phyloP scores from a whole-genome alignment of 2,888 invertebrate species.

The Baccha elongata region DNA sequence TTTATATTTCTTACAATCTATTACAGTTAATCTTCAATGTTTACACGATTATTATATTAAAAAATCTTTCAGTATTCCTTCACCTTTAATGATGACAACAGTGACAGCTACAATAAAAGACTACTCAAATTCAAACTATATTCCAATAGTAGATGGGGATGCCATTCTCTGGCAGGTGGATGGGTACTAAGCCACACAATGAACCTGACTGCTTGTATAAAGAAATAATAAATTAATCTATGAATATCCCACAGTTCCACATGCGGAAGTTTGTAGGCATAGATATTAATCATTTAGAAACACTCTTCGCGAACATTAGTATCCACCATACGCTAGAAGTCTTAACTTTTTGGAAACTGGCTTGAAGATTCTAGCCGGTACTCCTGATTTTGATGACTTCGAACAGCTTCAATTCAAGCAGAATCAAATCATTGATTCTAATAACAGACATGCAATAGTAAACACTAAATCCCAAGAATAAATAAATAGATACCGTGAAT shows the following conservation, averaged over 20 bases:
- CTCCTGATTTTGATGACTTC: too few relatives aligned
- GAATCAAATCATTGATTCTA: too few relatives aligned
- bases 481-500: slow-evolving; percentile 55
- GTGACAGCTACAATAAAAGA: slow-evolving; percentile 35
- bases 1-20: too few relatives aligned
- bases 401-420: too few relatives aligned
- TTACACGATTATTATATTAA: too few relatives aligned
- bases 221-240: slow-evolving; percentile 35
- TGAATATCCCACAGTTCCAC: slow-evolving; percentile 45
- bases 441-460: too few relatives aligned
- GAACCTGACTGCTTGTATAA: background rate
- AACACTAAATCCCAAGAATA: slow-evolving; percentile 43
- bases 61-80: slow-evolving; percentile 15
- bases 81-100: slow-evolving; percentile 7
- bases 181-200: slow-evolving; percentile 32
- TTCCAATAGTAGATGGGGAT: slow-evolving; percentile 40
- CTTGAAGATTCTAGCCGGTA: too few relatives aligned
- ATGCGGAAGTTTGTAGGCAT: slow-evolving; percentile 54
- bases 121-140: slow-evolving; percentile 46
- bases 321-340: too few relatives aligned
- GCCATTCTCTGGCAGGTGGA: slow-evolving; percentile 34
- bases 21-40: too few relatives aligned
- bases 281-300: slow-evolving; percentile 52
- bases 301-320: too few relatives aligned
- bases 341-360: too few relatives aligned